Evolutionary conservation across 2,113 vertebrate species (phyloP).

Genomic region (Mungos mungo): DNA sequence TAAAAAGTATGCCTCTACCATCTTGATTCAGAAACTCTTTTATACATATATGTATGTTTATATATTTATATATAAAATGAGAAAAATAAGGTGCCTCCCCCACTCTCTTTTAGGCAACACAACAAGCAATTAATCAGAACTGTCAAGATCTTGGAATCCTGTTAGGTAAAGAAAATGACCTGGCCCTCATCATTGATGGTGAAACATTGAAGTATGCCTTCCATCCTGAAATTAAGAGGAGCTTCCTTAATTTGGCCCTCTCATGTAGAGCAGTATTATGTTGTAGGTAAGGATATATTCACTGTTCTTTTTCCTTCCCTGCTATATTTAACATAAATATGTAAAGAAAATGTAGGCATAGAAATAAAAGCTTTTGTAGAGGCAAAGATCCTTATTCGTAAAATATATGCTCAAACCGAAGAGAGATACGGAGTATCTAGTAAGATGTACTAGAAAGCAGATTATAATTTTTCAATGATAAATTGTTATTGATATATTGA

Average conservation of each 20-base stretch:
- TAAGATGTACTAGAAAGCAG: background rate
- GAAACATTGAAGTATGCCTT: constrained; percentile 40
- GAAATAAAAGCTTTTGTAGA: background rate
- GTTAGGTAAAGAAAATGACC: constrained; percentile 47
- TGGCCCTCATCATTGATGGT: constrained; percentile 50
- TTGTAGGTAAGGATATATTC: constrained; percentile 54
- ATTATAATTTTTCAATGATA: background rate
- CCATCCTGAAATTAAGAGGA: background rate
- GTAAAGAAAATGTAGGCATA: background rate
- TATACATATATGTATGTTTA: background rate
- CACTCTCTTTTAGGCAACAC: constrained; percentile 45
- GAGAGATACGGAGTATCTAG: background rate
- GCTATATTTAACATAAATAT: background rate
- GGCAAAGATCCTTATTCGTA: background rate
- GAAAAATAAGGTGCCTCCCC: background rate
- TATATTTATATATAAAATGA: background rate
- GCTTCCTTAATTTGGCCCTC: constrained; percentile 40
- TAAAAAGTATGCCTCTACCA: background rate
- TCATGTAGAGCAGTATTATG: constrained; percentile 60
- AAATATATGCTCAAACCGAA: background rate
- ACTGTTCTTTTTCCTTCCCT: background rate
- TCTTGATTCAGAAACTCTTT: background rate
- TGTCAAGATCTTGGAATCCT: constrained; percentile 13
- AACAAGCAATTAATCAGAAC: background rate
- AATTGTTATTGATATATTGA: background rate